phyloP scores from a whole-genome alignment of 2,888 invertebrate genomes.

The Allacma fusca region DNA sequence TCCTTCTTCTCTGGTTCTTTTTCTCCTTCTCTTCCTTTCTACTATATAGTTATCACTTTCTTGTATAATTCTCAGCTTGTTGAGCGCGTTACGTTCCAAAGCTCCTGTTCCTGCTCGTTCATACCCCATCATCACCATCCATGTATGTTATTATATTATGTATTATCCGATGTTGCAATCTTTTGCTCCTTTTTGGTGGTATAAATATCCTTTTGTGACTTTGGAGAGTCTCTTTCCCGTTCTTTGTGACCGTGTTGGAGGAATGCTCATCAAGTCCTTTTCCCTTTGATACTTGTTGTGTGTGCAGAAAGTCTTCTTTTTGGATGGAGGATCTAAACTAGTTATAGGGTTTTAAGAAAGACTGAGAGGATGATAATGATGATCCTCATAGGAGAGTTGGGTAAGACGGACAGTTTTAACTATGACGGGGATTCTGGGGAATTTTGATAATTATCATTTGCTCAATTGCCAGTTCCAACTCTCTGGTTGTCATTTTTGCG shows the following conservation, averaged over 20 bases:
- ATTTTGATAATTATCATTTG: background rate
- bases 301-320: too few species aligned
- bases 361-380: too few species aligned
- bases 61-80: background rate
- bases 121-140: slow-evolving; percentile 2
- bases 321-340: too few species aligned
- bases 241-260: background rate
- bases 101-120: background rate
- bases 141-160: slow-evolving; percentile 7
- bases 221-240: background rate
- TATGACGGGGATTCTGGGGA: background rate
- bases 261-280: too few species aligned
- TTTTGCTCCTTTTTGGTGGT: slow-evolving; percentile 6
- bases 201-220: slow-evolving; percentile 12
- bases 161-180: slow-evolving; percentile 15
- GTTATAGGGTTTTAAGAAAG: too few species aligned
- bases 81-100: too few species aligned
- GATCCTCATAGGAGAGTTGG: too few species aligned
- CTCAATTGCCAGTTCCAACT: background rate
- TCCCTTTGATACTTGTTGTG: too few species aligned
- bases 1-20: background rate
- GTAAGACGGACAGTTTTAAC: background rate
- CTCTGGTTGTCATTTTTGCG: background rate
- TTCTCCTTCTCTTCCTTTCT: background rate
- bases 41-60: background rate